Evolutionary conservation across 2,888 invertebrate genomes (phyloP), one percentile per base, ranked within the genome.

Genomic region (Mechanitis mazaeus): DNA sequence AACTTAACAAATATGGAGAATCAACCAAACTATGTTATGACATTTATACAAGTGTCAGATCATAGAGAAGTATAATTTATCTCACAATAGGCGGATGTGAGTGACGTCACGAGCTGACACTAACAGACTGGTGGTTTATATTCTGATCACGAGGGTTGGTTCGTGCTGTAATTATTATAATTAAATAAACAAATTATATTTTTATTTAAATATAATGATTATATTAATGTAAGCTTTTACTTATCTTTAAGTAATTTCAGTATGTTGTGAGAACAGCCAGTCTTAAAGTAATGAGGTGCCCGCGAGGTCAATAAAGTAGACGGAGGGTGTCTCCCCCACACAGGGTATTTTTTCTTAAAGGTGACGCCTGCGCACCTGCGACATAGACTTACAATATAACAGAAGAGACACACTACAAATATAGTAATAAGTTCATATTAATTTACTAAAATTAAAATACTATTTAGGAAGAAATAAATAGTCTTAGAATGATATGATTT

Each of bases 361-460:
- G 80, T 78, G 75, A 73, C 79, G 83, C 78, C 71, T 68, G 76
- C 81, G 81, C 87, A 87, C 88, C 88, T 88, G 87, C 80, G 81
- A 59, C 60, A 54, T 72, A 85, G 83, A 75, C 4, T 55, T 75
- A 60, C 0, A 54, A 75, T 77, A 0, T 2, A 1, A 2, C 69
- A 79, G 80, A 80, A 28, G 54, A 33, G 66, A 45, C 62, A 33
- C 4, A 54, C 33, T 47, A 20, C 20, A 20, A 20, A 20, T 20
- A 20, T 20, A 20, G 20, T 20, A 20, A 20, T 20, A 20, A 20
- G 20, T 20, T 20, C 20, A 20, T 20, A 20, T 20, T 20, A 20
- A 20, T 20, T 20, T 20, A 20, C 20, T 20, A 20, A 20, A 20
- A 20, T 20, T 20, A 20, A 20, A 20, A 20, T 20, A 20, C 20